Evolutionary conservation across 64 coral and sea anemone species (phyloP), one percentile per base, ranked within the genome.

Genomic region (Porites australiensis): DNA sequence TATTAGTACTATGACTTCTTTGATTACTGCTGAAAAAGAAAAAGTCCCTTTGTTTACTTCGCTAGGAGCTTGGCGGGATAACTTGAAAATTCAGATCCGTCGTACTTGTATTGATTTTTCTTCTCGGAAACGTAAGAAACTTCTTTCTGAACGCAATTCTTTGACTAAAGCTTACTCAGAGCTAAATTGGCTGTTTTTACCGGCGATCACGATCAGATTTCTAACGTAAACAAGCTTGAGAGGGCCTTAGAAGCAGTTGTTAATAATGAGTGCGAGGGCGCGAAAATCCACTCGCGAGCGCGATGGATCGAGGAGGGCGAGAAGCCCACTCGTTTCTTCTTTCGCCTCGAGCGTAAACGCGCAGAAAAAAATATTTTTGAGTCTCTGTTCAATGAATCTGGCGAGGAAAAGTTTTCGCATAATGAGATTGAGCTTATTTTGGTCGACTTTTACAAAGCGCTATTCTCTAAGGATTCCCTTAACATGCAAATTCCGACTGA

Each of bases 21-120:
- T 50, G 79, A 84, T 84, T 21, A 58, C 4, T 57, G 21, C 14
- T 45, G 64, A 20, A 13, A 63, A 43, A 22, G 50, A 21, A 4
- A 3, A 8, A 1, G 27, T 23, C 0, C 5, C 5, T 4, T 9
- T 45, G 18, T 93, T 88, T 70, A 11, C 11, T 6, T 88, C 85
- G 6, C 57, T 80, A 18, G 71, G 60, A 7, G 68, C 37, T 23
- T 93, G 91, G 84, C 88, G 91, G 91, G 91, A 93, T 3, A 27
- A 69, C 15, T 72, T 83, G 23, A 93, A 93, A 19, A 0, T 9
- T 6, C 27, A 18, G 21, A 53, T 93, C 2, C 65, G 87, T 52
- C 16, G 9, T 4, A 2, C 22, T 2, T 20, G 73, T 27, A 88
- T 79, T 1, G 1, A 79, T 2, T 88, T 77, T 37, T 93, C 58